Evolutionary conservation across 2,797 vertebrate genomes (phyloP).

Genomic region (Hemitrygon akajei): DNA sequence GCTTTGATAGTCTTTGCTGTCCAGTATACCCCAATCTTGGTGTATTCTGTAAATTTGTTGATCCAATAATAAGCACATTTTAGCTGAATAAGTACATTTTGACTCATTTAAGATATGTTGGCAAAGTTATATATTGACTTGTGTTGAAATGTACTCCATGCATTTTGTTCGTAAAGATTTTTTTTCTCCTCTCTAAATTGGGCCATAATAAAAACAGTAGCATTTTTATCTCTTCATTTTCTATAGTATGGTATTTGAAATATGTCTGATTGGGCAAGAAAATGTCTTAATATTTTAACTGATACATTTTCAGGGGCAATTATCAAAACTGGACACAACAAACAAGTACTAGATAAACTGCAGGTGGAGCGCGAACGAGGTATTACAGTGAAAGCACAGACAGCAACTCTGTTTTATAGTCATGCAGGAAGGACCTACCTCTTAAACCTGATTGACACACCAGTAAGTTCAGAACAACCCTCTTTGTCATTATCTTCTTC

Average conservation of each 20-base stretch:
- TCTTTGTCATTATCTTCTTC: background rate
- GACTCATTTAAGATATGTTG: background rate
- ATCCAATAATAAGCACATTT: background rate
- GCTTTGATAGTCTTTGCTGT: too few relatives aligned
- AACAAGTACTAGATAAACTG: slow-evolving; percentile 92
- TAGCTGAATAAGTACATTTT: background rate
- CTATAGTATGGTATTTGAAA: slow-evolving; percentile 51
- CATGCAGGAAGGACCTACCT: slow-evolving; percentile 72
- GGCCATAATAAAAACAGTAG: background rate
- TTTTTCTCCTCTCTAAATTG: background rate
- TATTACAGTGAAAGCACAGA: slow-evolving; percentile 95
- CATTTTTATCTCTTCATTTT: slow-evolving; percentile 37
- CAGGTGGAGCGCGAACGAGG: slow-evolving; percentile 95
- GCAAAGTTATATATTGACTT: background rate
- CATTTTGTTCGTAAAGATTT: background rate
- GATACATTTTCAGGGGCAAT: slow-evolving; percentile 70
- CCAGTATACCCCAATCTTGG: too few relatives aligned
- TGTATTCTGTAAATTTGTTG: too few relatives aligned
- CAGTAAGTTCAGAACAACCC: slow-evolving; percentile 61
- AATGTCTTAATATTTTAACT: background rate
- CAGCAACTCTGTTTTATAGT: slow-evolving; percentile 80
- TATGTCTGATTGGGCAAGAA: background rate
- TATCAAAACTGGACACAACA: slow-evolving; percentile 75
- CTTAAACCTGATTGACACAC: slow-evolving; percentile 95
- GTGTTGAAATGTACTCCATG: background rate